These are phyloP conservation scores for Bergia sp. DNA, from an alignment of 92 coral and sea anemone genomes.

Conservation along the genomic window DNA sequence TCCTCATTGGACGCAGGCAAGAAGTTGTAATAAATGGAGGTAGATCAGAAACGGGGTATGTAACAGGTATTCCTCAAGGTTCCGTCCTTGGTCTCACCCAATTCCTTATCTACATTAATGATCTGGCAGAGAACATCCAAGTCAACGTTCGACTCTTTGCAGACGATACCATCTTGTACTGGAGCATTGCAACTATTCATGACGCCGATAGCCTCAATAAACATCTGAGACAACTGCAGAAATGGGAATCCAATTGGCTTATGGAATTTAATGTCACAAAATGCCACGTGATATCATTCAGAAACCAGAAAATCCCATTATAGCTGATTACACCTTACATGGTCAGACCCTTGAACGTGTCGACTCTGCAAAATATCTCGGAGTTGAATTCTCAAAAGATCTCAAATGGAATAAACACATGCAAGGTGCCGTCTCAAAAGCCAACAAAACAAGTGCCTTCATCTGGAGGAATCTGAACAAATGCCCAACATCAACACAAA, in stretches of 20 bases:
- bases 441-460: conserved; percentile 26
- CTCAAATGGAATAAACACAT: conserved; percentile 7
- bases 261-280: conserved; percentile 20
- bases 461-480: conserved; percentile 20
- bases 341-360: conserved; percentile 27
- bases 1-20: background rate
- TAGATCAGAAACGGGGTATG: background rate
- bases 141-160: conserved; percentile 19
- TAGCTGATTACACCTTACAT: conserved; percentile 22
- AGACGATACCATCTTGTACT: conserved; percentile 20
- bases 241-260: conserved; percentile 17
- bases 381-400: conserved; percentile 15
- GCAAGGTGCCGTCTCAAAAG: conserved; percentile 11
- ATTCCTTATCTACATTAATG: conserved; percentile 5
- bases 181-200: background rate
- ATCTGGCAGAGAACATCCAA: conserved; percentile 19
- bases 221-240: conserved; percentile 17
- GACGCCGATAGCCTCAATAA: conserved; percentile 21
- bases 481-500: conserved; percentile 16
- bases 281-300: conserved; percentile 15
- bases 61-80: conserved; percentile 2
- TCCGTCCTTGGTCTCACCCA: conserved; percentile 12
- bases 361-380: conserved; percentile 17
- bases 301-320: conserved; percentile 17
- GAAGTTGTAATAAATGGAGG: background rate